Evolutionary conservation across 2,113 vertebrate genomes (phyloP), one percentile per base, ranked within the genome.

Genomic region (Pachypanchax playfairii): DNA sequence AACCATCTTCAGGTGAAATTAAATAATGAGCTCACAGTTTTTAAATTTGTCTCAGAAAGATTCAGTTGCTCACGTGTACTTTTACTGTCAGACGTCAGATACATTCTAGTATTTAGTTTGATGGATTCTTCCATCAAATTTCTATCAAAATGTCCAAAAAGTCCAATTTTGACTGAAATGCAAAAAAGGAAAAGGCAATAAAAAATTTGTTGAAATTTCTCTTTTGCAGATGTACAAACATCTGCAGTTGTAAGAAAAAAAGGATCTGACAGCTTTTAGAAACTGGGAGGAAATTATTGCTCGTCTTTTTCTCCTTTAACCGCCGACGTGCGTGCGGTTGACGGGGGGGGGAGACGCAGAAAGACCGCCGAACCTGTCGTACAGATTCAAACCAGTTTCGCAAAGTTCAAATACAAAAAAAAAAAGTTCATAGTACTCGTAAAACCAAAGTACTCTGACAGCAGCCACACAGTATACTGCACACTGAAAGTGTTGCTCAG

Each of bases 251-350:
- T 75, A 5, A 36, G 60, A 79, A 68, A 68, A 38, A 80, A 56
- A 79, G 74, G 10, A 77, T 48, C 4, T n/a, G 25, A 38, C 8
- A 74, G 64, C 56, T 64, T 52, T n/a, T 35, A 12, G 20, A 31
- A 65, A 69, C 43, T 44, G 55, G 3, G 33, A 56, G 57, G 41
- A 47, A 81, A 64, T 79, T 86, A 86, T 85, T 88, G 85, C 84
- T 85, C 39, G 11, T 50, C 55, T 62, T 60, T 35, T 72, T 49
- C 10, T 65, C 52, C 22, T 65, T 57, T 42, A 75, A 71, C 59
- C 70, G 61, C 55, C 76, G 58, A 77, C 47, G 36, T 33, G 59
- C 54, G 31, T 44, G 69, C 2, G 15, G 18, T 65, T 70, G 70
- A 77, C 77, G 69, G 53, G 48, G 5, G 31, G 51, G 58, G 1